These are phyloP conservation scores for Sebastes vulpes DNA, from an alignment of 2,797 vertebrate species.

Conservation along the genomic window DNA sequence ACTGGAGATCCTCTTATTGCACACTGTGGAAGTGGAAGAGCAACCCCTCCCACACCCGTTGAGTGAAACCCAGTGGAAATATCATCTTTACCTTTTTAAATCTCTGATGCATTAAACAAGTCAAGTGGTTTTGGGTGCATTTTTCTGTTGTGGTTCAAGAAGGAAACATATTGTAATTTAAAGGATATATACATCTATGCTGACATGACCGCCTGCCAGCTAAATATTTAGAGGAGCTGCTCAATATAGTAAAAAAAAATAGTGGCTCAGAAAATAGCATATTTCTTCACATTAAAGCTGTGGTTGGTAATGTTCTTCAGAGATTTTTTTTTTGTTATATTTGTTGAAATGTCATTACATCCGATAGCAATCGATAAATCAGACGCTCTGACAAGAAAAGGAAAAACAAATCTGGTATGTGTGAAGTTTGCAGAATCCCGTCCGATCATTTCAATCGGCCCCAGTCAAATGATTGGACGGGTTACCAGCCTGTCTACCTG, in stretches of 20 bases:
- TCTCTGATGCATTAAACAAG: neutral
- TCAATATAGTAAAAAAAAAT: neutral
- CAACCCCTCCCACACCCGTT: neutral
- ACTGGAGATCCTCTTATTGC: neutral
- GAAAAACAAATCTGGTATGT: accelerated
- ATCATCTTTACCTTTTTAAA: neutral
- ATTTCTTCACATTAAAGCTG: neutral
- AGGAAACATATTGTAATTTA: neutral
- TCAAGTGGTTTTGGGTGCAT: neutral
- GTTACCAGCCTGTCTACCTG: too few species aligned
- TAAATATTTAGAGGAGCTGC: neutral
- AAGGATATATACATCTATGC: neutral
- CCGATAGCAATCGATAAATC: too few species aligned
- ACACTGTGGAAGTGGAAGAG: neutral
- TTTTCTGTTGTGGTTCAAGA: neutral
- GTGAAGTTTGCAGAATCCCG: too few species aligned
- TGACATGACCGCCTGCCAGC: neutral
- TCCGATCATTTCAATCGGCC: accelerated
- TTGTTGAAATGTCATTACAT: neutral
- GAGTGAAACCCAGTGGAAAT: neutral
- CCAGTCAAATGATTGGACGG: too few species aligned
- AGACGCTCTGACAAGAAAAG: too few species aligned
- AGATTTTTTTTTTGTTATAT: neutral
- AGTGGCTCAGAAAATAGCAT: neutral
- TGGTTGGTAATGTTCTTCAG: neutral